Percentiles rank a stretch among this genome's conserved stretches.
These are phyloP conservation scores for Helogale parvula DNA, from an alignment of 2,113 vertebrate genomes.

Conservation along the genomic window DNA sequence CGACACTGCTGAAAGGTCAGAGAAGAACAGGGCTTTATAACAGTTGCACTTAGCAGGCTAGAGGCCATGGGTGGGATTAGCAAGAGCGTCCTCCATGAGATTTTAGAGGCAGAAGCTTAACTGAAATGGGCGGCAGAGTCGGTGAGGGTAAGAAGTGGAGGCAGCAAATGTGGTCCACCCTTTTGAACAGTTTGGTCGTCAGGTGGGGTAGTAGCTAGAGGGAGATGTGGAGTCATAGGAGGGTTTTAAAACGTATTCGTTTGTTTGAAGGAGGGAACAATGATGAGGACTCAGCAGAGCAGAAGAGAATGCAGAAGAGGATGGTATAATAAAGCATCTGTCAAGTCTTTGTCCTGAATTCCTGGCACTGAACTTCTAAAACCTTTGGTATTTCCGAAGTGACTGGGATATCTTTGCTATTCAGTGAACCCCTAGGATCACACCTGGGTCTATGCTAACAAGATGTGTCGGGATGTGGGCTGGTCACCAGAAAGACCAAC, in stretches of 20 bases:
- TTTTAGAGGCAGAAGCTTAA: neutral
- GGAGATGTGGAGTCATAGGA: neutral
- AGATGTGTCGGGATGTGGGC: neutral
- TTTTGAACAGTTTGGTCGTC: neutral
- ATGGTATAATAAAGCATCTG: neutral
- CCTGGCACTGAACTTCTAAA: neutral
- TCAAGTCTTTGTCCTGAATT: neutral
- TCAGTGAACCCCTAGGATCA: neutral
- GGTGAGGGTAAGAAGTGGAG: neutral
- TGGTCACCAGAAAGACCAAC: neutral
- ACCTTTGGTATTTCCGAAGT: neutral
- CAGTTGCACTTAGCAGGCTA: neutral
- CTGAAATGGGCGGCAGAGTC: neutral
- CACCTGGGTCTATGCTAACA: neutral
- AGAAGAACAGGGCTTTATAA: neutral
- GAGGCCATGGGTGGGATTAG: neutral
- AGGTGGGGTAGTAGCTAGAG: neutral
- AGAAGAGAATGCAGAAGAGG: neutral
- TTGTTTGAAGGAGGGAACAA: neutral
- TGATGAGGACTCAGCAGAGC: neutral
- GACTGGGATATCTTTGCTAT: neutral
- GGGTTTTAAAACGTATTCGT: neutral
- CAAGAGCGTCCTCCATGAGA: neutral
- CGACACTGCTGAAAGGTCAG: neutral
- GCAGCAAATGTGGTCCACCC: neutral